phyloP scores from a whole-genome alignment of 2,113 vertebrate species.

The Rhipidura dahli region DNA sequence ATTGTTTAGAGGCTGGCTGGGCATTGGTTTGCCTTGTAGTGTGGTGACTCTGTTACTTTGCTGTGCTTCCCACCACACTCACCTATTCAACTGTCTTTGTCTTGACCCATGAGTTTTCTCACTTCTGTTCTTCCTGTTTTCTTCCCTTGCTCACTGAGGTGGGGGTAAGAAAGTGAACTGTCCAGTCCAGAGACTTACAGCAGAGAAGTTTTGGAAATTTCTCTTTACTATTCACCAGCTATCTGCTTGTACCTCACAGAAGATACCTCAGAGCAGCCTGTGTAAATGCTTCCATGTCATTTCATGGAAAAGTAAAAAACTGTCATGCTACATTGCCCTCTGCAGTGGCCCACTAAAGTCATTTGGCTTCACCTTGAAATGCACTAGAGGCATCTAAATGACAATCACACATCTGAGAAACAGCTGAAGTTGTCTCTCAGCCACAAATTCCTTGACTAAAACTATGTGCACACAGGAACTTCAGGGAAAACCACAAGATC shows the following conservation, averaged over 20 bases:
- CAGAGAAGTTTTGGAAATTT: not conserved
- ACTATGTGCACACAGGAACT: no score
- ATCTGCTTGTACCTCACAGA: not conserved
- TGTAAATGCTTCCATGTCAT: not conserved
- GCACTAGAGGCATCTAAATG: not conserved
- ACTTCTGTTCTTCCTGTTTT: not conserved
- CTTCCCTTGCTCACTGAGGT: not conserved
- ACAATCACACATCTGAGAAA: not conserved
- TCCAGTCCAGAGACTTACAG: not conserved
- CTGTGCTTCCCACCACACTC: not conserved
- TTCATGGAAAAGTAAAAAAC: not conserved
- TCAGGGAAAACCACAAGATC: not conserved
- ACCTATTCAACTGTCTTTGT: not conserved
- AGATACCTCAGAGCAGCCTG: not conserved
- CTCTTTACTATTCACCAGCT: not conserved
- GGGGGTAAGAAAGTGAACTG: not conserved
- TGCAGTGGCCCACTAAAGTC: not conserved
- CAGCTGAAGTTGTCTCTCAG: not conserved
- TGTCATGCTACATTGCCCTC: not conserved
- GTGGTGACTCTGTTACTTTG: not conserved
- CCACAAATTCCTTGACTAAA: not conserved
- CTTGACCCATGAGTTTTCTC: not conserved
- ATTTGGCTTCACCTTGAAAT: not conserved
- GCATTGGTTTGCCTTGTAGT: not conserved
- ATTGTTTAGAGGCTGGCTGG: not conserved